Conservation (phyloP, 2,888 invertebrate genomes). For the Rotaria macrura region DNA sequence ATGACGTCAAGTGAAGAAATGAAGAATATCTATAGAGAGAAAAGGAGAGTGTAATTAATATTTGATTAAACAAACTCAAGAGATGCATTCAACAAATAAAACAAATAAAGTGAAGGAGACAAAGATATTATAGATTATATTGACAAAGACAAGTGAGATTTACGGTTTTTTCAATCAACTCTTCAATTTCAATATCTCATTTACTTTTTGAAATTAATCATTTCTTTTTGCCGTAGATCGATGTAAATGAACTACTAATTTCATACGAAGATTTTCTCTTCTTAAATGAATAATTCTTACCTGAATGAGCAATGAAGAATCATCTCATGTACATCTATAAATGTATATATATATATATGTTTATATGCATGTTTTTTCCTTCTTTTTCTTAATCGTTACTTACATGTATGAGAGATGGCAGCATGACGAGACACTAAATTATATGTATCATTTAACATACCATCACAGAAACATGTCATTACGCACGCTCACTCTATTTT, state of each 20-base stretch:
- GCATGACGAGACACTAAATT: background rate
- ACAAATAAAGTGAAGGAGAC: background rate
- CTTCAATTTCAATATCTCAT: conserved; percentile 12
- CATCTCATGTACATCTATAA: background rate
- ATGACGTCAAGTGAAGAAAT: conserved; percentile 5
- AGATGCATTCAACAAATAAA: background rate
- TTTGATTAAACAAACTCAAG: conserved; percentile 12
- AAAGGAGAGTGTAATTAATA: background rate
- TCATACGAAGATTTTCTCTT: background rate
- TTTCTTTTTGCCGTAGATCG: background rate
- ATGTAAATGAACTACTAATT: background rate
- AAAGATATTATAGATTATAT: background rate
- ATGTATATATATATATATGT: too few relatives aligned
- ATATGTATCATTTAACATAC: conserved; percentile 12
- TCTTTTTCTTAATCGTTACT: background rate
- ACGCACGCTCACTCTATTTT: background rate
- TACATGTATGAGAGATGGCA: background rate
- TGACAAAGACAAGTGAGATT: conserved; percentile 15
- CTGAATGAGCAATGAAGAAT: background rate
- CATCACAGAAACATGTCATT: conserved; percentile 1
- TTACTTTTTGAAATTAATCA: background rate
- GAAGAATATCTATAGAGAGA: background rate
- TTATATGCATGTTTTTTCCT: background rate
- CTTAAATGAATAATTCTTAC: background rate
- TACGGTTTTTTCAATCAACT: conserved; percentile 7